A percentile compares a stretch with the other conserved stretches of the same genome.
Evolutionary conservation across 2,888 invertebrate genomes (phyloP).

Genomic region (Machimus atricapillus): DNA sequence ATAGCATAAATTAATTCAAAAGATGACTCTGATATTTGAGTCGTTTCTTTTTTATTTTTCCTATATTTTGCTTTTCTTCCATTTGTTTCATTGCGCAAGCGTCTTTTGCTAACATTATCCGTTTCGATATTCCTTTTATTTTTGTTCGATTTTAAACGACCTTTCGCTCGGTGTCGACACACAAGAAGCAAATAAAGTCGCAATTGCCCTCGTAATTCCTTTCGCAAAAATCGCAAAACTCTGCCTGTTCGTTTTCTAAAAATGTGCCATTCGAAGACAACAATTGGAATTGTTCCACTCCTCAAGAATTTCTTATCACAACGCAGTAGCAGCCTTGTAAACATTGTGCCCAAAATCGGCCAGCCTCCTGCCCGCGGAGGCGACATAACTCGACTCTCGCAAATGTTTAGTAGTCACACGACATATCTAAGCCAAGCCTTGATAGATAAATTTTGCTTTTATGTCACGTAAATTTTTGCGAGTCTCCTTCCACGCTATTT

Average conservation of each 20-base stretch:
- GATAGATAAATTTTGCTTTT: slow-evolving; percentile 36
- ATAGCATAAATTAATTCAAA: not conserved
- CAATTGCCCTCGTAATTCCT: not conserved
- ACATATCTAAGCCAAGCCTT: slow-evolving; percentile 30
- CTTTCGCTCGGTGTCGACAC: not conserved
- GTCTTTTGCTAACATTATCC: not conserved
- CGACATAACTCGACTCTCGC: not conserved
- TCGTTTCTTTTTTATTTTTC: not conserved
- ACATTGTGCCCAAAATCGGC: not conserved
- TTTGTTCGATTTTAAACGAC: not conserved
- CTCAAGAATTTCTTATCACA: not conserved
- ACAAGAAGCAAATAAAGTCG: not conserved
- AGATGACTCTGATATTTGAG: not conserved
- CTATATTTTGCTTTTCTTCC: not conserved
- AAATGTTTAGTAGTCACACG: slow-evolving; percentile 29
- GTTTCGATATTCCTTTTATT: not conserved
- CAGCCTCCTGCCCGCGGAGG: not conserved
- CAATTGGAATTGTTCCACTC: not conserved
- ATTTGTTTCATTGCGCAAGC: not conserved
- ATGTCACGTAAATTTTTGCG: slow-evolving; percentile 36
- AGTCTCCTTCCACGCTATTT: not conserved
- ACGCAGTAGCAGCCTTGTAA: not conserved
- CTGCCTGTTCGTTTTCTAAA: not conserved
- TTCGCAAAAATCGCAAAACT: not conserved
- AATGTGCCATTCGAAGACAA: not conserved